Evolutionary conservation across 1,140 invertebrate genomes (phyloP), one percentile per base, ranked within the genome.

Genomic region (Papilio polyxenes): DNA sequence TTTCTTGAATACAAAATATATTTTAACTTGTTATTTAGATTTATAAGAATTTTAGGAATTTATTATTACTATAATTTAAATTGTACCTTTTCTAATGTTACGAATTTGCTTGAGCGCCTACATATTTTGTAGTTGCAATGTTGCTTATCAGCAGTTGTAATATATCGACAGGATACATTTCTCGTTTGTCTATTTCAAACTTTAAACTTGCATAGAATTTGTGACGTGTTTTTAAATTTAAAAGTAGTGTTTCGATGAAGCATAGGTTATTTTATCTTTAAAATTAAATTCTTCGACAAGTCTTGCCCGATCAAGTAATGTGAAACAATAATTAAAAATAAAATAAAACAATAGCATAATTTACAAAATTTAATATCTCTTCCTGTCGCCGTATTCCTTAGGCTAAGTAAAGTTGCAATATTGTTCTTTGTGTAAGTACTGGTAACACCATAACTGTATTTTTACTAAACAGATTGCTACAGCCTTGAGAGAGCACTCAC

Each of bases 321-420:
- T 59, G 56, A 20, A 31, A 31, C 23, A 31, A 31, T 31, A 31
- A 31, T 31, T 59, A 8, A 40, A 51, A 72, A 44, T 79, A 48
- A 81, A 87, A 82, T 89, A 84, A 94, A 93, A 94, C 91, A 85
- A 92, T 75, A 59, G 65, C 85, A 84, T 94, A 94, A 92, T 94
- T 94, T 93, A 94, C 90, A 94, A 94, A 94, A 94, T 93, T 94
- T 93, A 92, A 92, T 93, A 92, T 93, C 91, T 92, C 88, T 90
- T 87, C 81, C 87, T 86, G 83, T 88, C 90, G 90, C 89, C 91
- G 88, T 88, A 90, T 89, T 85, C 89, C 91, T 93, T 94, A 94
- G 89, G 89, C 91, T 93, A 93, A 87, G 88, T 92, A 72, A 40
- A 89, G 88, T 90, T 89, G 87, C 87, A 91, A 89, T 92, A 89